These are phyloP conservation scores for Pteronotus mesoamericanus DNA, from an alignment of 2,797 vertebrate species.

Conservation along the genomic window DNA sequence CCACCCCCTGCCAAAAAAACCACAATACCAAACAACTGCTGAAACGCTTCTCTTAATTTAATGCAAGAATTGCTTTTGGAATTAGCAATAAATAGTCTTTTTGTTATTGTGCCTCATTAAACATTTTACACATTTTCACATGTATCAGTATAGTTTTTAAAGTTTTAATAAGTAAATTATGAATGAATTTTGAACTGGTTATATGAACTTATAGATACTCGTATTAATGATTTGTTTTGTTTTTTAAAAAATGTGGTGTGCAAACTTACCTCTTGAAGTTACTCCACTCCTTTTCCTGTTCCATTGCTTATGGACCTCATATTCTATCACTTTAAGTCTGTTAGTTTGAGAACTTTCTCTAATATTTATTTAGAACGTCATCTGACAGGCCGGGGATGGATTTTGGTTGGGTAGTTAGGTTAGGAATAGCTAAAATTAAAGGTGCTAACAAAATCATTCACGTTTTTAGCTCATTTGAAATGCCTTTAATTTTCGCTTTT, in stretches of 20 bases:
- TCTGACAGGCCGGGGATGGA: neutral
- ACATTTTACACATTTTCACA: neutral
- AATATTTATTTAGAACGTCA: conserved; percentile 33
- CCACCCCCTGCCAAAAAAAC: neutral
- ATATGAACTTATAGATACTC: neutral
- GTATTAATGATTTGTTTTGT: neutral
- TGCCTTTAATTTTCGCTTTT: conserved; percentile 63
- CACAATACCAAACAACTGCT: neutral
- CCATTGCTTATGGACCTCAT: neutral
- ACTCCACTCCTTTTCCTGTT: conserved; percentile 9
- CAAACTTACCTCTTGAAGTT: neutral
- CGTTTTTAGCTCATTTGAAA: conserved; percentile 48
- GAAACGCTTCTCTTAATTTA: neutral
- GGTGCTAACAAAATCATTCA: conserved; percentile 6
- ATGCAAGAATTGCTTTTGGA: neutral
- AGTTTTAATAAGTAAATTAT: neutral
- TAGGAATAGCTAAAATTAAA: neutral
- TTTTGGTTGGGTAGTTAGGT: neutral
- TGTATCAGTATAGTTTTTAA: neutral
- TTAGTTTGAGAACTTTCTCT: conserved; percentile 36
- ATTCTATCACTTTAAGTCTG: conserved; percentile 3
- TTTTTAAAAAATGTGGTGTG: neutral
- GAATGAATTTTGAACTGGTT: neutral
- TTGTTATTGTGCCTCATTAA: neutral
- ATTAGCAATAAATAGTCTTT: neutral